A percentile compares a stretch with the other conserved stretches of the same genome.
phyloP scores from a whole-genome alignment of 2,797 vertebrate species.

The Nyctibius grandis region DNA sequence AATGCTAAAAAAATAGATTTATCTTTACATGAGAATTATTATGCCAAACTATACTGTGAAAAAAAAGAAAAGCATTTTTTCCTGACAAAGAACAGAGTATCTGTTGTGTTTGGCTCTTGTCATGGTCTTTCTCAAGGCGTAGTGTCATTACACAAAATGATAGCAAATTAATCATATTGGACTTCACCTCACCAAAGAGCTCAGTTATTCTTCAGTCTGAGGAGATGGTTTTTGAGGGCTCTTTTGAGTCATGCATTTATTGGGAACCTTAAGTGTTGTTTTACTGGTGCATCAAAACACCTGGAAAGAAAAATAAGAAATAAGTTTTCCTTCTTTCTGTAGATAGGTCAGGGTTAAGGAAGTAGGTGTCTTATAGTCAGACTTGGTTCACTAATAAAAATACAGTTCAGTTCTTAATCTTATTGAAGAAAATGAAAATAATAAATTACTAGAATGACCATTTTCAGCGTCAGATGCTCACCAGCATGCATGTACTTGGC shows the following conservation, averaged over 20 bases:
- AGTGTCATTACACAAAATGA: neutral
- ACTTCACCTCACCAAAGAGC: neutral
- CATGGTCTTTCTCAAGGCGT: rapidly evolving
- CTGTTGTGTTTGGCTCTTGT: neutral
- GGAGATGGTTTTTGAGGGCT: neutral
- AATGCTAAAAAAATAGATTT: neutral
- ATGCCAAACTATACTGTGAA: neutral
- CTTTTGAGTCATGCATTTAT: neutral
- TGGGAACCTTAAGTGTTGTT: neutral
- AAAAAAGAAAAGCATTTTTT: neutral
- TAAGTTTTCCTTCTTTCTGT: neutral
- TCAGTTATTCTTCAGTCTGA: neutral
- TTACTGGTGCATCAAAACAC: neutral
- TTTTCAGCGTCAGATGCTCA: neutral
- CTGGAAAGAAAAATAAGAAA: neutral
- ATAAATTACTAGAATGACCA: neutral
- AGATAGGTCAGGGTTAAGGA: neutral
- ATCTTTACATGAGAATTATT: neutral
- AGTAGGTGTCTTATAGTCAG: neutral
- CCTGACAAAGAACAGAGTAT: neutral
- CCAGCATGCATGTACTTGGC: neutral
- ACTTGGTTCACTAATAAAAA: neutral
- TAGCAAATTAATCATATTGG: neutral
- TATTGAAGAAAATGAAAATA: neutral
- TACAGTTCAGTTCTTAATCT: neutral